phyloP scores from a whole-genome alignment of 2,888 invertebrate species.

The Melanostoma scalare region DNA sequence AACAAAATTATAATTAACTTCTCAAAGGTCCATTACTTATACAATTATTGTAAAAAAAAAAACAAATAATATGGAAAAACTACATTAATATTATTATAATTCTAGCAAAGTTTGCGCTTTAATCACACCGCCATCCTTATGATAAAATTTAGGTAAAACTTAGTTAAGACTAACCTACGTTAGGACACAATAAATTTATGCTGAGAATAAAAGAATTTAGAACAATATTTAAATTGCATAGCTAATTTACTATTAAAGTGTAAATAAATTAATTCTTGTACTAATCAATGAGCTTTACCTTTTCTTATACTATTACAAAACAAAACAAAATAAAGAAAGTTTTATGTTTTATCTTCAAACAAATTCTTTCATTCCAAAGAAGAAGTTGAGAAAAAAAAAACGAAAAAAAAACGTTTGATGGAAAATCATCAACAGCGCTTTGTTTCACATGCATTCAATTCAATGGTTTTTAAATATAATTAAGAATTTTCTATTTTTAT shows the following conservation, averaged over 20 bases:
- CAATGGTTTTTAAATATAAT: constrained; percentile 51
- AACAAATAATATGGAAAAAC: constrained; percentile 38
- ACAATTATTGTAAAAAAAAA: constrained; percentile 60
- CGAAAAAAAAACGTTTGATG: neutral
- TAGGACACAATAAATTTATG: constrained; percentile 39
- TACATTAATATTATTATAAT: constrained; percentile 63
- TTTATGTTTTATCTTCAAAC: constrained; percentile 39
- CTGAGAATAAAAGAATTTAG: constrained; percentile 64
- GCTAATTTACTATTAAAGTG: constrained; percentile 59
- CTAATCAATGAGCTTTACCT: constrained; percentile 68
- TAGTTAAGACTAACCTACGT: constrained; percentile 65
- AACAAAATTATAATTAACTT: constrained; percentile 51
- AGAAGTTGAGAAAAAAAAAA: neutral
- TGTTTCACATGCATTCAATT: constrained; percentile 41
- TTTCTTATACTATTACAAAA: constrained; percentile 29
- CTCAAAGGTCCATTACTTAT: constrained; percentile 75
- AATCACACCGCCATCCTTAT: constrained; percentile 77
- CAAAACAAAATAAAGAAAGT: constrained; percentile 16
- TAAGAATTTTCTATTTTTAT: constrained; percentile 76
- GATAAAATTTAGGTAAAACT: constrained; percentile 75
- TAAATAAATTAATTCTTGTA: constrained; percentile 71
- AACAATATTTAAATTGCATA: constrained; percentile 40
- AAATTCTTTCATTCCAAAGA: constrained; percentile 55
- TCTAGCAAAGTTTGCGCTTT: constrained; percentile 73
- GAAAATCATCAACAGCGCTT: constrained; percentile 23